These are phyloP conservation scores for Cryptophagus acutangulus DNA, from an alignment of 2,888 invertebrate genomes.

Conservation along the genomic window DNA sequence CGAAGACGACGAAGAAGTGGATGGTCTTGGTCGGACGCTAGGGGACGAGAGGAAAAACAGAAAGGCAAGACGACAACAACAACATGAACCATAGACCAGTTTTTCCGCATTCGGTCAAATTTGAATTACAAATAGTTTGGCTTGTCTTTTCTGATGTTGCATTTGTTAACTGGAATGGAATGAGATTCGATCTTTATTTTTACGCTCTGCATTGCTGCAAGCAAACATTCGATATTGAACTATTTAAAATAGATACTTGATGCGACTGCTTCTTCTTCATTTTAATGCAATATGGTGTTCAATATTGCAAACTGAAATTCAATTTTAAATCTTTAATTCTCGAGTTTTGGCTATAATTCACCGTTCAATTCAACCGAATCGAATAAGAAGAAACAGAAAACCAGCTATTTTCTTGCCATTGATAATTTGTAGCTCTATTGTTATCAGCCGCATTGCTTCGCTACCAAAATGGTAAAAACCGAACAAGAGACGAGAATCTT, in stretches of 20 bases:
- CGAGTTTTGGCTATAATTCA: constrained; percentile 12
- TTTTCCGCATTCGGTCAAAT: constrained; percentile 21
- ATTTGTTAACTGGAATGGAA: no score
- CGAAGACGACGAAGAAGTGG: no score
- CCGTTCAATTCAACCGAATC: constrained; percentile 12
- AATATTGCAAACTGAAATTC: constrained; percentile 6
- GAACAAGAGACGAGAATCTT: no score
- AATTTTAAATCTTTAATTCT: constrained; percentile 12
- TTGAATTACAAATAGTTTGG: constrained; percentile 22
- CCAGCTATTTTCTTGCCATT: constrained; percentile 14
- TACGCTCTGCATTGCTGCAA: no score
- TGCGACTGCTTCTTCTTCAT: not conserved
- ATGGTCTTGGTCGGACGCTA: constrained; percentile 6
- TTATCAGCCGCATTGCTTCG: constrained; percentile 7
- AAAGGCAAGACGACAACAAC: constrained; percentile 3
- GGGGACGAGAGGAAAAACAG: not conserved
- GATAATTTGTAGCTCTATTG: constrained; percentile 20
- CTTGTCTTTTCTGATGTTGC: no score
- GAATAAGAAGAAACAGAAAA: constrained; percentile 14
- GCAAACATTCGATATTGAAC: no score
- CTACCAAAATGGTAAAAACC: constrained; percentile 12
- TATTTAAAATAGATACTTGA: no score
- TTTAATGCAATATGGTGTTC: no score
- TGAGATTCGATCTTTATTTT: no score
- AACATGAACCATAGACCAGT: constrained; percentile 19